Evolutionary conservation across 2,797 vertebrate species (phyloP), one percentile per base, ranked within the genome.

Genomic region (Adelosebastes latens): DNA sequence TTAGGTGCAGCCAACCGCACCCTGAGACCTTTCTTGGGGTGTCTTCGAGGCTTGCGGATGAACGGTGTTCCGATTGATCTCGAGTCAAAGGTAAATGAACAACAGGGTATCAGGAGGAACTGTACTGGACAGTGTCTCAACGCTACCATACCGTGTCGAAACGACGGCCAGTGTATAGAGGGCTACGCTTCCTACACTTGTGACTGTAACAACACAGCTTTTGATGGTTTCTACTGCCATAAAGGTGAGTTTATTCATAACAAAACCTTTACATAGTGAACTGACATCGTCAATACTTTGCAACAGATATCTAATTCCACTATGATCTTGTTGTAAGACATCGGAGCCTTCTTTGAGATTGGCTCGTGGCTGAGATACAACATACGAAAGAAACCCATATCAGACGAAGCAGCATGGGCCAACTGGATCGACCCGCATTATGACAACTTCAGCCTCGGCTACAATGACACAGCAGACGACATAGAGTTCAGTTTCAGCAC

Each of bases 401-500:
- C 97, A 0, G 97, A 97, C 0, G 98, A 97, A 53, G 96, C 94
- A 0, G 96, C 96, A 11, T 99, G 99, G 81, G 97, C 98, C 73
- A 97, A 97, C 93, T 96, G 96, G 96, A 88, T 97, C 32, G 96
- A 96, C 75, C 96, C 97, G 22, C 97, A 94, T 93, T 98, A 95
- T 79, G 97, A 94, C 95, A 98, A 96, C 95, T 97, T 74, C 91
- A 97, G 93, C 91, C 96, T 16, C 22, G 95, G 97, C 69, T 99
- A 97, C 95, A 99, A 98, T 14, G 96, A 98, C 25, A 99, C 98
- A 1, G 96, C 97, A 0, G 99, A 99, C 72, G 98, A 99, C 92
- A 97, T 99, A 53, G 97, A 98, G 93, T 98, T 99, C 93, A 99
- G 97, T 90, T 99, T 99, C 94, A 98, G 97, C 92, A 99, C 99